Evolutionary conservation across 2,888 invertebrate species (phyloP), one percentile per base, ranked within the genome.

Genomic region (Dendrolimus houi): DNA sequence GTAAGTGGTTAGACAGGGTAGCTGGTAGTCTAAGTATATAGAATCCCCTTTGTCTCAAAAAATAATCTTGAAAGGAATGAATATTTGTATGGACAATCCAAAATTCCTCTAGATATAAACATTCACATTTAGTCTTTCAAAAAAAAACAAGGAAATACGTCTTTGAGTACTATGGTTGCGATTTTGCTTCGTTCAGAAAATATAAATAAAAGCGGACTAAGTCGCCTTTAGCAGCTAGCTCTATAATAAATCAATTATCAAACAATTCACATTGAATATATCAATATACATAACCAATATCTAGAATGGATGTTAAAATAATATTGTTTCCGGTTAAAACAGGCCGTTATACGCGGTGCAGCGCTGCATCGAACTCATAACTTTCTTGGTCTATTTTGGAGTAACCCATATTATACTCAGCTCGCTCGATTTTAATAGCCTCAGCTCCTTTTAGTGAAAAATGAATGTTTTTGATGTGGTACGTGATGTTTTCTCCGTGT

Each of bases 321-420:
- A 55, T 72, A 70, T 69, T 74, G 79, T 83, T 80, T 87, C 87
- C 87, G 84, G 80, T 72, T 62, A 60, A 68, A 75, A 74, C 67
- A 67, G 74, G 72, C 68, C 75, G 75, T 66, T 63, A 62, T 47
- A 9, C 47, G 61, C 71, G 72, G 69, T 69, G 73, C 71, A 77
- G 77, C 77, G 75, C 86, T 87, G 87, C 87, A 85, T 87, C 85
- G 83, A 87, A 86, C 77, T 88, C 85, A 89, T 89, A 88, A 88
- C 87, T 86, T 88, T 88, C 89, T 88, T 71, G 70, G 79, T 78
- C 77, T 81, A 79, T 83, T 87, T 84, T 85, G 75, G 81, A 76
- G 66, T 84, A 85, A 85, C 87, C 87, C 72, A 88, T 47, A 47
- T 47, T 47, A 47, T 47, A 47, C 47, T 10, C 47, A 3, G 47